Percentiles rank a stretch among this genome's conserved stretches.
These are phyloP conservation scores for Cyprinodon brontotheroides DNA, from an alignment of 2,113 vertebrate genomes.

Conservation along the genomic window DNA sequence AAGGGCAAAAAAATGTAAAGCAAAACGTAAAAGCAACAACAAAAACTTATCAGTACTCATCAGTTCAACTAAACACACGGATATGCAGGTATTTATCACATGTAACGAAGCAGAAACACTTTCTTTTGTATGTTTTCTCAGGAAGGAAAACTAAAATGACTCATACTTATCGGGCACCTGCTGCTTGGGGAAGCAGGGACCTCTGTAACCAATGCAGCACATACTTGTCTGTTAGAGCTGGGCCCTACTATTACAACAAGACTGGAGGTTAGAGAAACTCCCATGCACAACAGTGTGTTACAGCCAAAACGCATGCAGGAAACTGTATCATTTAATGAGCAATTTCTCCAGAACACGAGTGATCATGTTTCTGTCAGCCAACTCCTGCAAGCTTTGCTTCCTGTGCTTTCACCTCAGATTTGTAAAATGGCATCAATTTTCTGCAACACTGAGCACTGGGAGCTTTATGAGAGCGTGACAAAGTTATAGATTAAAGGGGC, in stretches of 20 bases:
- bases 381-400: not conserved
- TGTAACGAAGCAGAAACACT: conserved; percentile 5
- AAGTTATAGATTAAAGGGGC: not conserved
- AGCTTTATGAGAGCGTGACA: not conserved
- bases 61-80: conserved; percentile 22
- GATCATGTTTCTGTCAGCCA: conserved; percentile 19
- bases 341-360: conserved; percentile 13
- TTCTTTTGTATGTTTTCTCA: conserved; percentile 11
- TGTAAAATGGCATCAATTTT: conserved; percentile 45
- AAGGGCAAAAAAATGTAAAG: conserved; percentile 1
- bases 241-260: conserved; percentile 19
- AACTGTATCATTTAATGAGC: conserved; percentile 29
- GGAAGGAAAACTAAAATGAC: conserved; percentile 22
- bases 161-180: conserved; percentile 47
- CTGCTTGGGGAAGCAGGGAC: conserved; percentile 25
- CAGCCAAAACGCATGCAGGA: conserved; percentile 17
- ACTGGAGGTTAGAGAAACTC: conserved; percentile 15
- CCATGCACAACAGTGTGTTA: not conserved
- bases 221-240: conserved; percentile 29
- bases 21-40: conserved; percentile 33
- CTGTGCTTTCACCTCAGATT: conserved; percentile 18
- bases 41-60: conserved; percentile 6
- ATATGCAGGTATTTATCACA: conserved; percentile 1
- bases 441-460: conserved; percentile 22
- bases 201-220: conserved; percentile 21